Evolutionary conservation across 2,113 vertebrate species (phyloP).

Genomic region (Mastomys coucha): DNA sequence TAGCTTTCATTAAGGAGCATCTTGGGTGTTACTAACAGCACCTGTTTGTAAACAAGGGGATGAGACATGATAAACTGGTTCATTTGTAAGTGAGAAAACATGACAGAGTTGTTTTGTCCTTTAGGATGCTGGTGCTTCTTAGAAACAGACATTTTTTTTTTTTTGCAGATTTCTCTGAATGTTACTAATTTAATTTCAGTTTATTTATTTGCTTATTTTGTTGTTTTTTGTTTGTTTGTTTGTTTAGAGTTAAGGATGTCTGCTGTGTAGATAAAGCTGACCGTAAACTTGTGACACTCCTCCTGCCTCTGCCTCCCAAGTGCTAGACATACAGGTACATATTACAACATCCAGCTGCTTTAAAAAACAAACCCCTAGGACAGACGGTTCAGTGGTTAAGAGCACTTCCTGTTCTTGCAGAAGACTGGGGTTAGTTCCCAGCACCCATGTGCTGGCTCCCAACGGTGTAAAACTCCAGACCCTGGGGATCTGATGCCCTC

Average conservation of each 20-base stretch:
- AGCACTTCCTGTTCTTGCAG: background rate
- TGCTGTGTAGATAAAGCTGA: background rate
- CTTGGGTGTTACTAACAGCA: background rate
- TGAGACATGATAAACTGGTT: background rate
- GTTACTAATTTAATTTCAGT: background rate
- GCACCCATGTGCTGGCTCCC: background rate
- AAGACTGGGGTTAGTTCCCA: background rate
- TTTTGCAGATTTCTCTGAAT: constrained; percentile 32
- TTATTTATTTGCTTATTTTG: background rate
- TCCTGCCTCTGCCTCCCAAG: background rate
- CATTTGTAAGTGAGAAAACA: background rate
- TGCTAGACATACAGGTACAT: background rate
- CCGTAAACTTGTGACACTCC: background rate
- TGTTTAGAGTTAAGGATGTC: background rate
- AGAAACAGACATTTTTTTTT: background rate
- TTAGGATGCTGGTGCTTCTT: background rate
- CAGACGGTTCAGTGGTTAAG: background rate
- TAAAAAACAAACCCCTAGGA: background rate
- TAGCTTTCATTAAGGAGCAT: background rate
- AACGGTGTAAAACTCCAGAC: background rate
- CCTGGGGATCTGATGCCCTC: background rate
- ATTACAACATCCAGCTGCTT: background rate
- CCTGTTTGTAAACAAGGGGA: background rate
- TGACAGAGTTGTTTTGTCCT: background rate
- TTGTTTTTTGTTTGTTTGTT: background rate